Evolutionary conservation across 2,113 vertebrate species (phyloP), one percentile per base, ranked within the genome.

Genomic region (Orientallactaga bullata): DNA sequence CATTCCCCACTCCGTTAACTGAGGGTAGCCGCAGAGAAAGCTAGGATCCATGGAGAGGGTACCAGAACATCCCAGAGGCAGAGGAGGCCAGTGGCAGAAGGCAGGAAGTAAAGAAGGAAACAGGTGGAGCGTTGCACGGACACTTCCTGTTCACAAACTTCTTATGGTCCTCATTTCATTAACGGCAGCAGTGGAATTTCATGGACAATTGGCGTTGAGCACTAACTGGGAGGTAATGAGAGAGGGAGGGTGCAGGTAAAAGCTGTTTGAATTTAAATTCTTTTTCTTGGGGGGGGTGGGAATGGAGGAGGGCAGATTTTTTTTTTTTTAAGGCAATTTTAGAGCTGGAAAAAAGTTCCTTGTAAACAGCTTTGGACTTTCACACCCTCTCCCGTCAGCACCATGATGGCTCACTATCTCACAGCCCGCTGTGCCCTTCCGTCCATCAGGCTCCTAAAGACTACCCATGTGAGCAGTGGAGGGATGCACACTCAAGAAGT

Each of bases 201-300:
- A 97, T 89, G 96, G 96, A 55, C 96, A 97, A 97, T 97, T 97
- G 97, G 89, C 21, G 11, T 23, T 95, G 94, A 97, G 93, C 93
- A 94, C 95, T 92, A 94, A 95, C 95, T 95, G 96, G 91, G 94
- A 95, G 84, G 94, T 96, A 97, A 97, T 90, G 96, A 97, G 95
- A 96, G 97, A 88, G 17, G 88, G 90, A 95, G 72, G 77, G 80
- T 87, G 95, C 89, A 92, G 96, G 96, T 92, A 97, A 94, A 96
- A 93, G 89, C 95, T 97, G 94, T 96, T 96, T 95, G 95, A 95
- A 97, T 97, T 97, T 96, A 94, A 97, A 95, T 95, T 96, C 95
- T 94, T 95, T 95, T 96, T 96, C 93, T 96, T 91, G 2, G 4
- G 86, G 86, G 85, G 91, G 85, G 90, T 47, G 42, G 42, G 42